Base-by-base conservation (phyloP, 1,140 invertebrate genomes). In the Uloborus diversus region DNA sequence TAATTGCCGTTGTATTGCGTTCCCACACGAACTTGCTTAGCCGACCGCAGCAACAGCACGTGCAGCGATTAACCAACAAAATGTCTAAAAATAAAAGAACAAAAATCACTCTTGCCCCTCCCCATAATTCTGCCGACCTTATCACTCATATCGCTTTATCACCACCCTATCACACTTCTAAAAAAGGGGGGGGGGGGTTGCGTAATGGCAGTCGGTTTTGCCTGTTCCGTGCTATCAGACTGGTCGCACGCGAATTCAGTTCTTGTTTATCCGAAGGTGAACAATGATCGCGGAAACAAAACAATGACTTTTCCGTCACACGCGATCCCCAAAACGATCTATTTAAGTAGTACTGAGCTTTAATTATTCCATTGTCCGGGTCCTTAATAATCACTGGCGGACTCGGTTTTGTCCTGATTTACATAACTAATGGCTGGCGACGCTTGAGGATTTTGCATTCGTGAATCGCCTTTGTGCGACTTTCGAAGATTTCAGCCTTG, bases 331-430 rank as follows among this genome's bases (percentile, higher is more conserved):
- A 25, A 57, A 71, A 71, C 59, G 69, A 71, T 71, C 69, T 42
- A 71, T 71, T 71, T 71, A 71, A 71, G 51, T 28, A 71, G 59
- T 35, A 25, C 30, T 33, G 27, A 30, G 69, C 53, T 71, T 71
- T 71, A 71, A 71, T 71, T 71, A 71, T 59, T 35, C 69, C 53
- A 71, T 71, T 71, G 69, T 71, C 51, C 35, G 14, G 37, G 30
- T 33, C 13, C 30, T 27, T 33, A 11, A 33, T 42, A 59, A 71
- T 57, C 69, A 71, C 32, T 32, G 66, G 66, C 30, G 66, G n/a
- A 23, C 66, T 56, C 35, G 13, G 7, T 20, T 20, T 5, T 17
- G 4, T 7, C 20, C 49, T 47, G 49, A 53, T 69, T 69, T 69
- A 27, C 66, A 69, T 69, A 56, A 37, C 66, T 56, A 20, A 69